These are phyloP conservation scores for Merluccius polli DNA, from an alignment of 2,797 vertebrate genomes.

Conservation along the genomic window DNA sequence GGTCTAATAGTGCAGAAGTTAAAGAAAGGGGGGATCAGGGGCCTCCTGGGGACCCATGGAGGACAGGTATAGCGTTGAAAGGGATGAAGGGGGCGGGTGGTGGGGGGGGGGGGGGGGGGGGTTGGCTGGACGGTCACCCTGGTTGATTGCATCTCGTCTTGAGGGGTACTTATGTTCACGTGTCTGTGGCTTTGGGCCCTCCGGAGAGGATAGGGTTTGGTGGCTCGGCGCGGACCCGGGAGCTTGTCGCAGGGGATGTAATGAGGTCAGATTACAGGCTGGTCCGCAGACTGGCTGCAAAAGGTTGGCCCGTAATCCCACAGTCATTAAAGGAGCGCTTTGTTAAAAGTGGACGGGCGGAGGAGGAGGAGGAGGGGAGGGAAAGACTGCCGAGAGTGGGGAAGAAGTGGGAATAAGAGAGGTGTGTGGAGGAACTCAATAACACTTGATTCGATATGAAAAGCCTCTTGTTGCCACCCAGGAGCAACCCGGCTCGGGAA, in stretches of 20 bases:
- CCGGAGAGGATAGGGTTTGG: conserved; percentile 68
- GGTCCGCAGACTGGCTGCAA: conserved; percentile 71
- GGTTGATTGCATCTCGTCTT: conserved; percentile 53
- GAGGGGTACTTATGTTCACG: conserved; percentile 28
- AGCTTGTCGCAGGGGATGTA: conserved; percentile 77
- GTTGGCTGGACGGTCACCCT: conserved; percentile 47
- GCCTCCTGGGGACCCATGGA: conserved; percentile 25
- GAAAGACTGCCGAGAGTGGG: conserved; percentile 44
- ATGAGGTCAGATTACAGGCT: conserved; percentile 83
- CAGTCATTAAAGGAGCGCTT: conserved; percentile 78
- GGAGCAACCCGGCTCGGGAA: conserved; percentile 64
- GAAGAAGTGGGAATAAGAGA: conserved; percentile 55
- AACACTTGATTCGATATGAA: conserved; percentile 81
- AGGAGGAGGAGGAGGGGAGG: conserved; percentile 50
- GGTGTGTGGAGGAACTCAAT: conserved; percentile 70
- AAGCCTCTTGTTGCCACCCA: conserved; percentile 78
- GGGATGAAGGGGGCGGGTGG: conserved; percentile 43
- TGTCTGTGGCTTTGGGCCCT: conserved; percentile 28
- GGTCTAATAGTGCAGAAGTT: conserved; percentile 52
- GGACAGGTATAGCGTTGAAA: conserved; percentile 59
- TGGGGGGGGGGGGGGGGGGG: conserved; percentile 44
- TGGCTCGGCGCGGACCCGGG: conserved; percentile 61
- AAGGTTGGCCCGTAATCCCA: conserved; percentile 75
- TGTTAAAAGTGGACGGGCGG: conserved; percentile 69
- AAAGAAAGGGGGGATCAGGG: background rate